Evolutionary conservation across 2,888 invertebrate species (phyloP).

Genomic region (Amiota minor): DNA sequence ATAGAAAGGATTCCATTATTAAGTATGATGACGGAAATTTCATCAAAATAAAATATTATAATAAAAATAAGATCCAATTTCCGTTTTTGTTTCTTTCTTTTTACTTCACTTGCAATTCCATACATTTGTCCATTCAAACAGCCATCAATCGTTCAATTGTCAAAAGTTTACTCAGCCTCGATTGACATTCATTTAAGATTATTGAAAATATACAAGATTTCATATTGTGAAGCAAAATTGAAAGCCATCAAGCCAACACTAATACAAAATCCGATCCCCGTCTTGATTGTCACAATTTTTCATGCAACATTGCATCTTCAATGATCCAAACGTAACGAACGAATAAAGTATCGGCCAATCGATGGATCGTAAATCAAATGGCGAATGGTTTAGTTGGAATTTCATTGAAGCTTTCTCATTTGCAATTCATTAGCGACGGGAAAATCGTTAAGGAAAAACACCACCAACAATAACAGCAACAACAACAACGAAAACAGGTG

Average conservation of each 20-base stretch:
- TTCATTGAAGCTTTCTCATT: conserved; percentile 29
- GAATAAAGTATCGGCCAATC: conserved; percentile 4
- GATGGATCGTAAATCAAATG: neutral
- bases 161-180: conserved; percentile 44
- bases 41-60: neutral
- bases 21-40: too few relatives aligned
- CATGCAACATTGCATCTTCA: neutral
- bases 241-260: neutral
- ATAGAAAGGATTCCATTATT: neutral
- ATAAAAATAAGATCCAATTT: neutral
- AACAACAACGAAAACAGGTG: conserved; percentile 44
- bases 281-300: neutral
- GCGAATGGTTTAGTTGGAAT: neutral
- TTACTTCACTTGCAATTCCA: neutral
- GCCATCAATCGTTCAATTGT: conserved; percentile 50
- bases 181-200: conserved; percentile 50
- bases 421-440: conserved; percentile 23
- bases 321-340: neutral
- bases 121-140: conserved; percentile 27
- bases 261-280: neutral
- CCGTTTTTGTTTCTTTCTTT: neutral
- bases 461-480: conserved; percentile 26
- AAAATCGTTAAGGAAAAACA: conserved; percentile 5
- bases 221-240: neutral
- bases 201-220: conserved; percentile 40